phyloP scores from a whole-genome alignment of 2,797 vertebrate species.

The Enoplosus armatus region DNA sequence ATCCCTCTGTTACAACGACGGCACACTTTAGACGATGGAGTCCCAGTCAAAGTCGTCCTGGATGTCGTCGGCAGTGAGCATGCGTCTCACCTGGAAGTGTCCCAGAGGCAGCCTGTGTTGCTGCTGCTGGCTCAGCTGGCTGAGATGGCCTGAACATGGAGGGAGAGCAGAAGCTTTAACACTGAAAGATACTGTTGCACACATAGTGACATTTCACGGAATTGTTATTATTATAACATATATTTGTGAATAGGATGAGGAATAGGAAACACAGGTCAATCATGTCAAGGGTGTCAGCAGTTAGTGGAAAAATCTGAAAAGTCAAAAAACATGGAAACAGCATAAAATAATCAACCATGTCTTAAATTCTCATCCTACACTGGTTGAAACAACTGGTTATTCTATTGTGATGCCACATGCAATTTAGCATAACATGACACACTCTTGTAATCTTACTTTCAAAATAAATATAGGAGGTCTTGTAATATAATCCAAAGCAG shows the following conservation, averaged over 20 bases:
- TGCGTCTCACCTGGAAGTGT: constrained; percentile 90
- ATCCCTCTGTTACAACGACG: background rate
- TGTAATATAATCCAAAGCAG: background rate
- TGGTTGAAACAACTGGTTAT: background rate
- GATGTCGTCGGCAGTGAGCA: constrained; percentile 90
- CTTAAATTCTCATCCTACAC: background rate
- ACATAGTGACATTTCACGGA: background rate
- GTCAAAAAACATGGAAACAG: background rate
- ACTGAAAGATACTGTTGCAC: background rate
- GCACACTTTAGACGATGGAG: constrained; percentile 87
- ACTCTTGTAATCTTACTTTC: background rate
- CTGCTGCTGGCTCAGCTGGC: constrained; percentile 87
- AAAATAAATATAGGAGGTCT: background rate
- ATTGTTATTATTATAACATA: too few relatives aligned
- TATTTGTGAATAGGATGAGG: background rate
- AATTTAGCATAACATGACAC: too few relatives aligned
- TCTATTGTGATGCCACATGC: background rate
- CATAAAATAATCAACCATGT: background rate
- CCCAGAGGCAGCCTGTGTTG: constrained; percentile 87
- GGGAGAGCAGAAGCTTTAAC: background rate
- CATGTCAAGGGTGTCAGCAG: background rate
- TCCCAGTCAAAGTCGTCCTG: constrained; percentile 94
- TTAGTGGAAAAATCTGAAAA: background rate
- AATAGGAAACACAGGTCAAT: background rate
- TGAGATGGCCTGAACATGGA: constrained; percentile 85